phyloP scores from a whole-genome alignment of 2,797 vertebrate genomes.

The Sebastolobus alascanus region DNA sequence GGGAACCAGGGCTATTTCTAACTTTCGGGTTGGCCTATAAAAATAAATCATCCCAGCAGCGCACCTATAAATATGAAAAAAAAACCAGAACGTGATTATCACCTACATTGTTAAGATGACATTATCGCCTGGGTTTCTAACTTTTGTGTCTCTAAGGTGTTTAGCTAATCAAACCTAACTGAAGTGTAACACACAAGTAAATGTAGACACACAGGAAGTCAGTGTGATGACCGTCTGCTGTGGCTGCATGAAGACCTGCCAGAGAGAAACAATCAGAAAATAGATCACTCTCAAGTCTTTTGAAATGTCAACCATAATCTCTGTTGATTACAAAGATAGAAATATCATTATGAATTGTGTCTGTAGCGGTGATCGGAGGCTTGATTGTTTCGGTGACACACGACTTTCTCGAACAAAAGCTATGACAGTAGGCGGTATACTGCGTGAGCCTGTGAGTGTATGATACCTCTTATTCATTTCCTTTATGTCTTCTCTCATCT shows the following conservation, averaged over 20 bases:
- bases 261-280: slow-evolving; percentile 3
- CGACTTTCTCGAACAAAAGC: slow-evolving; percentile 32
- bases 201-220: background rate
- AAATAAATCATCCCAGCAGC: too few species aligned
- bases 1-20: too few species aligned
- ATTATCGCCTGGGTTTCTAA: background rate
- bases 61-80: background rate
- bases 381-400: slow-evolving; percentile 36
- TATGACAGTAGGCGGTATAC: background rate
- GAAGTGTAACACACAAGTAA: background rate
- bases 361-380: slow-evolving; percentile 5
- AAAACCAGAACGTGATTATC: background rate
- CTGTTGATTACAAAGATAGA: slow-evolving; percentile 23
- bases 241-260: background rate
- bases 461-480: slow-evolving; percentile 5
- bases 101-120: background rate
- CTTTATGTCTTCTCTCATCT: background rate
- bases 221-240: background rate
- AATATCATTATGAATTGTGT: slow-evolving; percentile 41
- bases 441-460: background rate
- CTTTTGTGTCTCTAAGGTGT: background rate
- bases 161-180: background rate
- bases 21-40: too few species aligned
- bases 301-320: slow-evolving; percentile 60
- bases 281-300: slow-evolving; percentile 36